phyloP scores from a whole-genome alignment of 2,888 invertebrate species.

The Nephrocerus scutellatus region DNA sequence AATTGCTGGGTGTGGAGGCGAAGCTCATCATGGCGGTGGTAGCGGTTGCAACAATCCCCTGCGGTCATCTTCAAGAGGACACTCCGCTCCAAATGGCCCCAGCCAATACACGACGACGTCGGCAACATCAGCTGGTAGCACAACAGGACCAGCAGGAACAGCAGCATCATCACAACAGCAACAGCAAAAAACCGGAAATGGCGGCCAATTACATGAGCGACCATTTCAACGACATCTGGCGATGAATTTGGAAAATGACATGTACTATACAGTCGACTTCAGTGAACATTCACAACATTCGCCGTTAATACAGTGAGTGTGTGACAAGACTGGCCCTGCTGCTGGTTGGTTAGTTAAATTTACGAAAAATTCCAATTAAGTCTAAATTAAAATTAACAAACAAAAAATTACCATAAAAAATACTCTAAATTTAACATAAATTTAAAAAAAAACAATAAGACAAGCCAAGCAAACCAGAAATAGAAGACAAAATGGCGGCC shows the following conservation, averaged over 20 bases:
- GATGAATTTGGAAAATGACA: conserved; percentile 61
- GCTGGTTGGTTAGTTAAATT: conserved; percentile 40
- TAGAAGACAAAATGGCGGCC: too few species aligned
- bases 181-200: conserved; percentile 21
- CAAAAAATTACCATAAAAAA: not conserved
- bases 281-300: conserved; percentile 66
- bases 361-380: conserved; percentile 25
- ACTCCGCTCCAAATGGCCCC: conserved; percentile 21
- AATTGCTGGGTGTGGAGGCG: conserved; percentile 26
- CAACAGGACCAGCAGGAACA: conserved; percentile 19
- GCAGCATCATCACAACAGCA: conserved; percentile 32
- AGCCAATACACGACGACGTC: conserved; percentile 31
- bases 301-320: conserved; percentile 62
- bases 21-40: conserved; percentile 19
- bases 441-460: not conserved
- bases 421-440: too few species aligned
- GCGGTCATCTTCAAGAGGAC: conserved; percentile 16
- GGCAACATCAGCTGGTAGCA: conserved; percentile 19
- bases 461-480: conserved; percentile 7
- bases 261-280: conserved; percentile 72
- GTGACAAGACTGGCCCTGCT: conserved; percentile 16
- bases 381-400: not conserved
- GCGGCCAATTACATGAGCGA: conserved; percentile 40
- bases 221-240: conserved; percentile 52
- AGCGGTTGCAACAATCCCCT: conserved; percentile 22